Conservation (phyloP, 1,140 invertebrate species). For the Drosophila carrolli region DNA sequence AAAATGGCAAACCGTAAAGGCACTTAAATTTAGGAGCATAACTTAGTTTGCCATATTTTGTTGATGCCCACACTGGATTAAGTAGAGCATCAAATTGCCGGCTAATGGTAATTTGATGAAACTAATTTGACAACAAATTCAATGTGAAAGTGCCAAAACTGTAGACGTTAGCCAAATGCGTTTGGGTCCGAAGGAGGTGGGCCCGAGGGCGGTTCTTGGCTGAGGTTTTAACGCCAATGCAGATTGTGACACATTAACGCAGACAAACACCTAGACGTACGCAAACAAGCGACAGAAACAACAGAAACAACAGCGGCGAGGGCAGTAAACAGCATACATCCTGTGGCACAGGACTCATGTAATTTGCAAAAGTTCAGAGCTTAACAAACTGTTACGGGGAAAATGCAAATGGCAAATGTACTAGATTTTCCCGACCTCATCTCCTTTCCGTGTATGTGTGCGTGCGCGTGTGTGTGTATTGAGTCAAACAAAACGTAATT, state of each 20-base stretch:
- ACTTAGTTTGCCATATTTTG: not conserved
- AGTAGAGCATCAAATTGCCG: constrained; percentile 35
- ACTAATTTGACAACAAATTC: constrained; percentile 81
- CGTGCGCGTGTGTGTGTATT: constrained; percentile 12
- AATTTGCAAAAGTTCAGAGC: constrained; percentile 82
- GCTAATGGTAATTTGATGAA: constrained; percentile 72
- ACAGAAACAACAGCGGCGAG: constrained; percentile 21
- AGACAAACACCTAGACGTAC: constrained; percentile 52
- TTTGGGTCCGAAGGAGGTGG: constrained; percentile 22
- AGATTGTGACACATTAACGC: constrained; percentile 69
- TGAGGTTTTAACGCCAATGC: constrained; percentile 51
- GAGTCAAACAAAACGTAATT: constrained; percentile 66
- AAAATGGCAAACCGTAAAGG: not conserved
- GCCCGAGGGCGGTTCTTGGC: constrained; percentile 4
- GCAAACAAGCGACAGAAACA: constrained; percentile 9
- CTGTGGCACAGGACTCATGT: constrained; percentile 76
- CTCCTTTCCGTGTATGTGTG: constrained; percentile 4
- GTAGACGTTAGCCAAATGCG: constrained; percentile 54
- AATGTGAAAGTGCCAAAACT: constrained; percentile 73
- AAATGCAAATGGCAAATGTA: constrained; percentile 76
- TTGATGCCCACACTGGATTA: not conserved
- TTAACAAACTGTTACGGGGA: constrained; percentile 75
- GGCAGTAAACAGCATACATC: constrained; percentile 60
- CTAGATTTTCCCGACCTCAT: constrained; percentile 35
- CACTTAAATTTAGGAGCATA: not conserved